Conservation (phyloP, 2,888 invertebrate species). For the Terebella lapidaria region DNA sequence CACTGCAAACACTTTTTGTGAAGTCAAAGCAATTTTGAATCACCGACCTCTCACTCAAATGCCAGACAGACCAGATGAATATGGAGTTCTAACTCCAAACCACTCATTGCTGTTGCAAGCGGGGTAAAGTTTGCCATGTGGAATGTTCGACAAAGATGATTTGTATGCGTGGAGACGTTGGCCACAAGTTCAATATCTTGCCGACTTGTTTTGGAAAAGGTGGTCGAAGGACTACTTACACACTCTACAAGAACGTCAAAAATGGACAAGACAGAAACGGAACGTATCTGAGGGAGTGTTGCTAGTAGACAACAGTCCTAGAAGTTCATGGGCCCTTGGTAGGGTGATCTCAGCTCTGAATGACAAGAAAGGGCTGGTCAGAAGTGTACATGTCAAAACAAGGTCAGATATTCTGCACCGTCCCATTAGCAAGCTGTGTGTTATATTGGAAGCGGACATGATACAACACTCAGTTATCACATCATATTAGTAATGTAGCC, state of each 20-base stretch:
- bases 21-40: neutral
- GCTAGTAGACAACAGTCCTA: too few relatives aligned
- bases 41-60: neutral
- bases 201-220: slow-evolving; percentile 1
- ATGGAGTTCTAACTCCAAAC: neutral
- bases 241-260: too few relatives aligned
- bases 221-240: neutral
- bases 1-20: neutral
- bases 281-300: neutral
- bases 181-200: slow-evolving; percentile 5
- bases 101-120: too few relatives aligned
- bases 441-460: too few relatives aligned
- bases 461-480: too few relatives aligned
- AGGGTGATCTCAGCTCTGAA: neutral
- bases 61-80: neutral
- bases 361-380: too few relatives aligned
- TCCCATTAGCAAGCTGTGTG: neutral
- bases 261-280: neutral
- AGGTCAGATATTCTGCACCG: neutral
- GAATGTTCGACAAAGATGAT: slow-evolving; percentile 6
- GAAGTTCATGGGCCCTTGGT: too few relatives aligned
- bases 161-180: neutral
- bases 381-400: too few relatives aligned
- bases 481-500: too few relatives aligned
- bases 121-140: too few relatives aligned